Base-by-base conservation (phyloP, 1,140 invertebrate genomes). In the Pseudomyrmex cubaensis region DNA sequence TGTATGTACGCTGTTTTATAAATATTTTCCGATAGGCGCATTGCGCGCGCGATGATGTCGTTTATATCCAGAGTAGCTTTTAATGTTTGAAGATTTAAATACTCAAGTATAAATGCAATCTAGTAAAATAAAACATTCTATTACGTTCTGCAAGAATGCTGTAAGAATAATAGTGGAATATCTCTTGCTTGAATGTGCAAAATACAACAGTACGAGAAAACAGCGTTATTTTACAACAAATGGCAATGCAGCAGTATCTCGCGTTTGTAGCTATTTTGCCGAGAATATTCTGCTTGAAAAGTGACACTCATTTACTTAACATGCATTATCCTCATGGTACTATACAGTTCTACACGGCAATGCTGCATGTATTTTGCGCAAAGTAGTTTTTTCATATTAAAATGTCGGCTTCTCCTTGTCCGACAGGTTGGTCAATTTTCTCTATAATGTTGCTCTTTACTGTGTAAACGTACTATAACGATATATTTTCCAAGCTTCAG, bases 281-380 rank as follows among this genome's bases (percentile, higher is more conserved):
- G 54, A 59, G 22, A 80, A 80, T 80, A 61, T 80, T 80, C 15
- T 10, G 46, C 48, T 80, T 50, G 54, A 80, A 48, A 80, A 80
- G 46, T 61, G 52, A 70, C 46, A 15, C 17, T 78, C 25, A 80
- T 80, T 80, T 80, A 50, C 44, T 20, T 8, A 35, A 17, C 46
- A 3, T 17, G 22, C 8, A 80, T 80, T 72, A 70, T 20, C n/a
- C 12, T 48, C 22, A 20, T 64, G 35, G 2, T 10, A 15, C 44
- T 12, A 7, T 59, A 67, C 13, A 80, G 22, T 70, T 12, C 57
- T 59, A 13, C 54, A 17, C 10, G 56, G 20, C 35, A 69, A 72
- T 22, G 22, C 48, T 48, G 54, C 22, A 46, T 46, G 35, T 54
- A 52, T 77, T 66, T 78, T 17, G 12, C 44, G 15, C 22, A 66